Evolutionary conservation across 2,888 invertebrate species (phyloP).

Genomic region (Theretra japonica): DNA sequence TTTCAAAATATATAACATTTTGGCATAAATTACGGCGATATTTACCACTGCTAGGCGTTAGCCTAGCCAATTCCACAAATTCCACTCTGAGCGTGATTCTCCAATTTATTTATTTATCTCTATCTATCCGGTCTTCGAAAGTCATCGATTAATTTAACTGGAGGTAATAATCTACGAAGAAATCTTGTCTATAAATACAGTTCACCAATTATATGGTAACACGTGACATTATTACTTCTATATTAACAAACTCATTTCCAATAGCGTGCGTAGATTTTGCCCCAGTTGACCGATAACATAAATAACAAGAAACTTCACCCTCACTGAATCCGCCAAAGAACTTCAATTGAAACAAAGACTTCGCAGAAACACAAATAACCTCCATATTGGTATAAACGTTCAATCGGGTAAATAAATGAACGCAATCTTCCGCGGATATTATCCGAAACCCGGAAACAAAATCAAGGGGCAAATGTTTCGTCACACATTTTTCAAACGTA

Average conservation of each 20-base stretch:
- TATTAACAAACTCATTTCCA: not conserved
- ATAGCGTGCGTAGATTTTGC: not conserved
- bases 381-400: not conserved
- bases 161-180: too few relatives aligned
- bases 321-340: not conserved
- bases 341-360: not conserved
- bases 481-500: conserved; percentile 21
- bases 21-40: too few relatives aligned
- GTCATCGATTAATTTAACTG: too few relatives aligned
- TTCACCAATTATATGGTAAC: too few relatives aligned
- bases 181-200: too few relatives aligned
- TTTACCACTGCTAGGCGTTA: too few relatives aligned
- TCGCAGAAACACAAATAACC: not conserved
- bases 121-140: too few relatives aligned
- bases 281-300: not conserved
- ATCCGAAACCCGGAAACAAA: conserved; percentile 15
- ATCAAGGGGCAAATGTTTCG: conserved; percentile 12
- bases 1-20: too few relatives aligned
- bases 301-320: not conserved
- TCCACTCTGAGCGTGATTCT: too few relatives aligned
- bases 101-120: too few relatives aligned
- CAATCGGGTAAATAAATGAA: not conserved
- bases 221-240: too few relatives aligned
- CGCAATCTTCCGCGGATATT: conserved; percentile 18
- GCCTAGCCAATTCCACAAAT: too few relatives aligned